Percentiles rank a stretch among this genome's conserved stretches.
Evolutionary conservation across 2,888 invertebrate species (phyloP).

Genomic region (Criorhina ranunculi): DNA sequence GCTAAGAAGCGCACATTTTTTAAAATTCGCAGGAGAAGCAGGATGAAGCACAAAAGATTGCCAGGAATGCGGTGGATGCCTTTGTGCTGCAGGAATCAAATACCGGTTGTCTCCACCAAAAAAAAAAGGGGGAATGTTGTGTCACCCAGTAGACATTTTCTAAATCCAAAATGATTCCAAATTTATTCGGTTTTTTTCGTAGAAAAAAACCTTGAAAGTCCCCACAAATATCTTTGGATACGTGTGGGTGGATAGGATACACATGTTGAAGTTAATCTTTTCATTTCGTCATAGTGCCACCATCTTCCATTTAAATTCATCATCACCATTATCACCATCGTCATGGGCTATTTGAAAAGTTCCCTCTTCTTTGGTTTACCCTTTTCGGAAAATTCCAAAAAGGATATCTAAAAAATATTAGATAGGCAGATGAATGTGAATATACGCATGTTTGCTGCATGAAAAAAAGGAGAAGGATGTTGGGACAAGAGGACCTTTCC

Average conservation of each 20-base stretch:
- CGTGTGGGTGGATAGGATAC: slow-evolving; percentile 45
- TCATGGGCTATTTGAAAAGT: not conserved
- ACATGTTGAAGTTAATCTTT: slow-evolving; percentile 5
- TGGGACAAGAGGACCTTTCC: not conserved
- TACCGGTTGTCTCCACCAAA: slow-evolving; percentile 14
- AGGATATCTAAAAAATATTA: not conserved
- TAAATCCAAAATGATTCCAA: slow-evolving; percentile 22
- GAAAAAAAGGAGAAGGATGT: slow-evolving; percentile 1
- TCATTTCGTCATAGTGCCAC: slow-evolving; percentile 25
- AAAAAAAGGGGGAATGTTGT: slow-evolving; percentile 16
- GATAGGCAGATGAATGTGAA: not conserved
- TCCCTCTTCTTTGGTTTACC: not conserved
- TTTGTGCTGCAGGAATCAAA: not conserved
- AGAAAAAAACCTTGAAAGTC: not conserved
- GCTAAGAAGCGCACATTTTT: slow-evolving; percentile 46
- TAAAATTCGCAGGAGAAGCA: slow-evolving; percentile 29
- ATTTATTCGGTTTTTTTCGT: slow-evolving; percentile 8
- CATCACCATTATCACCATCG: slow-evolving; percentile 8
- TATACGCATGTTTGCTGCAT: not conserved
- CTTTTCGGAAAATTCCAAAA: not conserved
- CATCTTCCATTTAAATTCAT: slow-evolving; percentile 17
- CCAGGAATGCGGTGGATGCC: slow-evolving; percentile 17
- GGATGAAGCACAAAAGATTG: slow-evolving; percentile 5
- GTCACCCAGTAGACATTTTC: slow-evolving; percentile 43
- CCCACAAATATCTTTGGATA: not conserved